Base-by-base conservation (phyloP, 1,140 invertebrate genomes). In the Archivesica marissinica region DNA sequence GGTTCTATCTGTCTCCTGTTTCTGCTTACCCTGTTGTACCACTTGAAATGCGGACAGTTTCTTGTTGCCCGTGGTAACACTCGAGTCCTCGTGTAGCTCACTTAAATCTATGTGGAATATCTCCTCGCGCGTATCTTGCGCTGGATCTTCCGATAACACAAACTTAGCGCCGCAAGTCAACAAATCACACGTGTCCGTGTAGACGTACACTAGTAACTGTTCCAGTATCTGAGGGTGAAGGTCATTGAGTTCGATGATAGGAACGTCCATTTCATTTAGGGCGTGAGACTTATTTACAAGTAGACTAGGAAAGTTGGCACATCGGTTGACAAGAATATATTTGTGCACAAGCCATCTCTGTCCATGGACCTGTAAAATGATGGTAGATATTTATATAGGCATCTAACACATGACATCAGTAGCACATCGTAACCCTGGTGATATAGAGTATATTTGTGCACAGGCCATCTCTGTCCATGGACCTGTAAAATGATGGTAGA, bases 151-250 rank as follows among this genome's bases (percentile, higher is more conserved):
- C 6, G 44, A 35, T 11, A 90, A 68, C 35, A 85, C 79, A 88
- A 91, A 93, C 83, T 86, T 89, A 39, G 94, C 92, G 7, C 95
- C 96, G 61, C 93, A 68, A 47, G 94, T 93, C 0, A 95, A 91
- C 7, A 96, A 94, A 89, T 96, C 95, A 92, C 96, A 97, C 0
- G 92, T 94, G 38, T 96, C 95, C 13, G 95, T 96, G 88, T 97
- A 97, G 68, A 96, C 95, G 91, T 93, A 97, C 33, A 93, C 88
- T 9, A 97, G 89, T 11, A 97, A 91, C 87, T 96, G 95, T 59
- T 96, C 94, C 90, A 97, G 96, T 25, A 96, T 95, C 17, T 95
- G 94, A 1, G 95, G 94, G 64, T 95, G 93, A 0, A 96, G 91
- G 89, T 91, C 70, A 15, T 79, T 56, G 39, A 90, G 52, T n/a